Base-by-base conservation (phyloP, 2,888 invertebrate genomes). In the Zeuzera pyrina region DNA sequence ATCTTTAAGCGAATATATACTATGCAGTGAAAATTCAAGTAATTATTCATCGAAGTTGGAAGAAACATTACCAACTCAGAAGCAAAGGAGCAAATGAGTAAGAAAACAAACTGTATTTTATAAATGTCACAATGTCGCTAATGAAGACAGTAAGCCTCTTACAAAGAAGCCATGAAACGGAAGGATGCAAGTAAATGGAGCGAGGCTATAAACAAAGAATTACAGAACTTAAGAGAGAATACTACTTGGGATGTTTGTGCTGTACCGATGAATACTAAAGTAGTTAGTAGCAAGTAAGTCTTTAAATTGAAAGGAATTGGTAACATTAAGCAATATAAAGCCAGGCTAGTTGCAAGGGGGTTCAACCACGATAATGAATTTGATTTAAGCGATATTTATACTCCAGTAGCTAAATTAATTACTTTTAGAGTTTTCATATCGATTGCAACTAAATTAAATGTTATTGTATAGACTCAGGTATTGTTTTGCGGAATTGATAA, bases 271-370 rank as follows among this genome's bases (percentile, higher is more conserved):
- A 24, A 16, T 30, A 11, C 4, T 26, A 41, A 43, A 5, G 28
- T 27, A 2, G 25, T 48, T 7, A 39, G 38, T 36, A 42, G 37
- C 10, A 49, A 47, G 22, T 51, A 48, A 48, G 42, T 48, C 2
- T 49, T 49, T 31, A 47, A 40, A 30, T 30, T 40, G 1, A 51
- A 49, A 33, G 23, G 29, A 10, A 11, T 16, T 10, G 12, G 31
- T 32, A 15, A 23, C 23, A 15, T n/a, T 25, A 23, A 19, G 6
- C 19, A 33, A 14, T 41, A 39, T 29, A 42, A 42, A 24, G 45
- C 43, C 14, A 33, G 42, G 6, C 26, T 43, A 10, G 41, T 43
- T 6, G 43, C 43, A 2, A 29, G 39, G 15, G 43, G 44, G 1
- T 44, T 47, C 38, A 38, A 47, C 21, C 43, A 41, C 16, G 7